Conservation (phyloP, 1,140 invertebrate genomes). For the Physella acuta region DNA sequence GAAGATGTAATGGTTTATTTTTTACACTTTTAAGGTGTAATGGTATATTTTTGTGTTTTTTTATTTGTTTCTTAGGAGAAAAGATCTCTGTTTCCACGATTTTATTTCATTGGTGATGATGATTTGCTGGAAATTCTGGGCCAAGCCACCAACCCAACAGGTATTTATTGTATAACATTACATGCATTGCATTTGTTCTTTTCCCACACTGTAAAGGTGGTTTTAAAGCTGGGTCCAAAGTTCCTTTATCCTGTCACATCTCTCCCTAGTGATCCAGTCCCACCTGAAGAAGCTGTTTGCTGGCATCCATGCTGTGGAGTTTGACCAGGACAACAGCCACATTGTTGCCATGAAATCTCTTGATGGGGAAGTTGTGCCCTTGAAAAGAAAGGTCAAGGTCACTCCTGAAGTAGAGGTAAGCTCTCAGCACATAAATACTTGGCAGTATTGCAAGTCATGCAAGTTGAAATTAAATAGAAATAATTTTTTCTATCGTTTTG, state of each 20-base stretch:
- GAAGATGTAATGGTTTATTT: no score
- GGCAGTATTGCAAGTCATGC: no score
- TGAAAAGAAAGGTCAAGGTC: conserved; percentile 77
- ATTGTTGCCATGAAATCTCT: conserved; percentile 78
- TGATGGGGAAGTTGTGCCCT: conserved; percentile 80
- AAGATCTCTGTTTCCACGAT: conserved; percentile 86
- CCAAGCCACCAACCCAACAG: conserved; percentile 76
- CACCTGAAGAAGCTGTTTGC: conserved; percentile 95
- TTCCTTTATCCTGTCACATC: no score
- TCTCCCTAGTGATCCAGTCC: conserved; percentile 78
- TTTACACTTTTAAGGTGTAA: no score
- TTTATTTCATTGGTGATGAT: conserved; percentile 96
- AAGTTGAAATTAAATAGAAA: no score
- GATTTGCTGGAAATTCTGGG: conserved; percentile 91
- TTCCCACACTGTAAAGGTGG: not conserved
- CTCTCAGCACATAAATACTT: not conserved
- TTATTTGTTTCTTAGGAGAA: no score
- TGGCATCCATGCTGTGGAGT: conserved; percentile 76
- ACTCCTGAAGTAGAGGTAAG: conserved; percentile 78
- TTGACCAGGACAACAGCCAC: conserved; percentile 67
- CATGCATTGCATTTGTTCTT: not conserved
- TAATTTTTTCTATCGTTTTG: no score
- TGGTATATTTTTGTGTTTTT: no score
- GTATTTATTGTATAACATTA: not conserved
- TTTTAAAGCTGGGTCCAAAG: no score